phyloP scores from a whole-genome alignment of 2,797 vertebrate genomes.

The Sparidentex hasta region DNA sequence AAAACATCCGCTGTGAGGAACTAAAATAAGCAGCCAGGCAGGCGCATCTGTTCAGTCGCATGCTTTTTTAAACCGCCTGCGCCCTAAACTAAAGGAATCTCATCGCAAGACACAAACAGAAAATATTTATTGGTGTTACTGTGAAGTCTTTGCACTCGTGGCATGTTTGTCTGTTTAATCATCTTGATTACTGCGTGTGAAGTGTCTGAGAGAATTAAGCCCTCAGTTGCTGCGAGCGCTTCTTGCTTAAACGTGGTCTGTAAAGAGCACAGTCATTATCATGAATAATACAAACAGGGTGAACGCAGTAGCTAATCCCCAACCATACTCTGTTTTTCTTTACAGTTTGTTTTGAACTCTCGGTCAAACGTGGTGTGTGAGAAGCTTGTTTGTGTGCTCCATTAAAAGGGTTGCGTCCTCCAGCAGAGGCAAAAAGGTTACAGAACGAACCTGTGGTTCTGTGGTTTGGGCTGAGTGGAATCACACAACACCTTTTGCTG shows the following conservation, averaged over 20 bases:
- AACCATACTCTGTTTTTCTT: not conserved
- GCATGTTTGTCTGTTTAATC: conserved; percentile 51
- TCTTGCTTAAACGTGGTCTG: conserved; percentile 12
- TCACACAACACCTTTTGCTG: conserved; percentile 9
- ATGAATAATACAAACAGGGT: not conserved
- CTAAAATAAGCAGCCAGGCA: conserved; percentile 56
- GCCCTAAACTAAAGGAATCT: conserved; percentile 47
- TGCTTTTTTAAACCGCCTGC: conserved; percentile 32
- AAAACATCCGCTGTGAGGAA: conserved; percentile 54
- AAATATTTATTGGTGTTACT: conserved; percentile 55
- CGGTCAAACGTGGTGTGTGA: conserved; percentile 4
- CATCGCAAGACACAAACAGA: conserved; percentile 42
- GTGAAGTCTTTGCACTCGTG: conserved; percentile 37
- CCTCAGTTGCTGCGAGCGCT: conserved; percentile 12
- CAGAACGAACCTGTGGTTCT: conserved; percentile 8
- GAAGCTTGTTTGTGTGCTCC: conserved; percentile 34
- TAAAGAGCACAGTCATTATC: conserved; percentile 6
- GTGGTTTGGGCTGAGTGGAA: not conserved
- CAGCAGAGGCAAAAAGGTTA: conserved; percentile 2
- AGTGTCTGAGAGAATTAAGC: conserved; percentile 39
- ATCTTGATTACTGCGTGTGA: conserved; percentile 57
- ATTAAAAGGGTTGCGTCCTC: conserved; percentile 11
- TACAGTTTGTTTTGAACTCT: conserved; percentile 10
- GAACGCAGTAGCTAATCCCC: not conserved
- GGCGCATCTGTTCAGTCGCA: conserved; percentile 55